Evolutionary conservation across 2,113 vertebrate species (phyloP).

Genomic region (Talpa occidentalis): DNA sequence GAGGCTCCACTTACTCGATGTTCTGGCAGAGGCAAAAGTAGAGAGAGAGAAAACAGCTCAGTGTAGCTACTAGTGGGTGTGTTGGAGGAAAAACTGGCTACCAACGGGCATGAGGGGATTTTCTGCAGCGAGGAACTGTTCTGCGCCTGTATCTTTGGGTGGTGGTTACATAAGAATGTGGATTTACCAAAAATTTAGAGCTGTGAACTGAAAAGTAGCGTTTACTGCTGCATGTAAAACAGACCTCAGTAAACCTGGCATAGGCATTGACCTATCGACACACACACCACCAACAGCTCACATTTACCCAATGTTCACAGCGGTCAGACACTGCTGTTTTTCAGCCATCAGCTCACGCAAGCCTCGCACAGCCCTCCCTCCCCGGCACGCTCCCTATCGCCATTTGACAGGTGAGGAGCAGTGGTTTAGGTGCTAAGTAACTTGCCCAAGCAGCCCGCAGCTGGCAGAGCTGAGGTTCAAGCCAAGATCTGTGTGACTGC

Average conservation of each 20-base stretch:
- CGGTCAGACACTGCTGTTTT: background rate
- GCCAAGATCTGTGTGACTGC: slow-evolving; percentile 26
- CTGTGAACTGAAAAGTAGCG: background rate
- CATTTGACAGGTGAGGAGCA: background rate
- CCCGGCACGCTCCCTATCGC: background rate
- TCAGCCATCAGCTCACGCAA: background rate
- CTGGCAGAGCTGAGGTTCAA: background rate
- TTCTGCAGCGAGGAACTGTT: background rate
- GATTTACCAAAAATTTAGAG: background rate
- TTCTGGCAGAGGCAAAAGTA: background rate
- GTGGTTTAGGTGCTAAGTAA: background rate
- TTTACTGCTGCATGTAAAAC: background rate
- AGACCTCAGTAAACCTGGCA: background rate
- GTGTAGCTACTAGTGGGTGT: background rate
- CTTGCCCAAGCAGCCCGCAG: background rate
- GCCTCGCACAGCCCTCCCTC: background rate
- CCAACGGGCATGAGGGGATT: background rate
- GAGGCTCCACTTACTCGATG: background rate
- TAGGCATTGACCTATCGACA: background rate
- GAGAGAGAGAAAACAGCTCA: background rate
- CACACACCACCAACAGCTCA: background rate
- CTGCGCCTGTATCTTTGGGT: background rate
- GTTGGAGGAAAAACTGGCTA: background rate
- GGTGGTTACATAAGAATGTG: background rate
- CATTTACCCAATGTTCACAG: background rate